A percentile compares a stretch with the other conserved stretches of the same genome.
phyloP scores from a whole-genome alignment of 2,797 vertebrate species.

The Vultur gryphus region DNA sequence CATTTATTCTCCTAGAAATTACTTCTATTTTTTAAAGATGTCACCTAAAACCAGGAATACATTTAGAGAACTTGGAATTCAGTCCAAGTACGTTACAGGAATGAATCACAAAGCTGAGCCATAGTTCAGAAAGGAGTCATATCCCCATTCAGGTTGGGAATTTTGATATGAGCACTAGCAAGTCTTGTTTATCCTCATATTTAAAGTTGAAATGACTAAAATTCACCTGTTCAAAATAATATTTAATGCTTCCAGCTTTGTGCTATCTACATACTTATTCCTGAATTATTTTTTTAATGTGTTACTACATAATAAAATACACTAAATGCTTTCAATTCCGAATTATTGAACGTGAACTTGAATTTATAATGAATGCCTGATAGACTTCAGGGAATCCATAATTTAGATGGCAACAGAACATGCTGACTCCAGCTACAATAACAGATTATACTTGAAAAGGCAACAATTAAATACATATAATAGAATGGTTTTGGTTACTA shows the following conservation, averaged over 20 bases:
- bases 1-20: not conserved
- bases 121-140: not conserved
- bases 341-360: not conserved
- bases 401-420: not conserved
- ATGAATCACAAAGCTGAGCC: not conserved
- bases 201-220: not conserved
- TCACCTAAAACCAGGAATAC: not conserved
- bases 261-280: not conserved
- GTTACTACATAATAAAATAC: not conserved
- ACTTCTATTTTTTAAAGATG: not conserved
- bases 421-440: not conserved
- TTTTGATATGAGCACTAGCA: not conserved
- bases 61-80: not conserved
- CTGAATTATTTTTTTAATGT: not conserved
- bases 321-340: not conserved
- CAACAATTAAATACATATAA: slow-evolving; percentile 37
- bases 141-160: not conserved
- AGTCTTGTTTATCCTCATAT: not conserved
- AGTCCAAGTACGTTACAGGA: not conserved
- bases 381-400: slow-evolving; percentile 6
- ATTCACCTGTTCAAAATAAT: not conserved
- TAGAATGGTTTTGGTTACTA: slow-evolving; percentile 39
- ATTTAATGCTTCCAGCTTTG: not conserved
- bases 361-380: not conserved
- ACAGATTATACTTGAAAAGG: slow-evolving; percentile 16